Conservation (phyloP, 1,140 invertebrate genomes). For the Papilio machaon region DNA sequence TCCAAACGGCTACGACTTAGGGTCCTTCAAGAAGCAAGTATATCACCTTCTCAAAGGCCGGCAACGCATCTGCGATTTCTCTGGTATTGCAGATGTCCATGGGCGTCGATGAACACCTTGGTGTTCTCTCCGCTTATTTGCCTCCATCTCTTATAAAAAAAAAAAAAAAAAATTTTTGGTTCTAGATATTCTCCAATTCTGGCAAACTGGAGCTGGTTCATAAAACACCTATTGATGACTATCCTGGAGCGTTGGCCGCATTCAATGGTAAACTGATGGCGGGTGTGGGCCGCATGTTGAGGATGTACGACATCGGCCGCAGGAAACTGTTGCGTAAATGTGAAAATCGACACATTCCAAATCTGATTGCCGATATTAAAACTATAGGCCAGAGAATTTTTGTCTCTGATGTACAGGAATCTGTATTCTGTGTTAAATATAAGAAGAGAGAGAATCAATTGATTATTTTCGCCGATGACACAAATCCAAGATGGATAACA, state of each 20-base stretch:
- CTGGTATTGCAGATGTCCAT: too few species aligned
- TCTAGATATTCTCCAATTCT: constrained; percentile 49
- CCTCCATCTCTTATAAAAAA: too few species aligned
- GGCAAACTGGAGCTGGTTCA: constrained; percentile 94
- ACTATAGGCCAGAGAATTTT: constrained; percentile 96
- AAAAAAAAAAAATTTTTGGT: neutral
- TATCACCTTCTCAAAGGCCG: too few species aligned
- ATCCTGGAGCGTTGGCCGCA: constrained; percentile 93
- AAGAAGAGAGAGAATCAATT: constrained; percentile 98
- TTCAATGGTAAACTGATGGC: constrained; percentile 97
- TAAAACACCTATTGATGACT: constrained; percentile 96
- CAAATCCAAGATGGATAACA: constrained; percentile 97
- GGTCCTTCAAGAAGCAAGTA: too few species aligned
- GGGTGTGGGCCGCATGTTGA: constrained; percentile 94
- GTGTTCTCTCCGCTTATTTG: too few species aligned
- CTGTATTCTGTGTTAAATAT: constrained; percentile 97
- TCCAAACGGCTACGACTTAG: too few species aligned
- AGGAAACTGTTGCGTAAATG: constrained; percentile 98
- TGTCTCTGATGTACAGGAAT: constrained; percentile 98
- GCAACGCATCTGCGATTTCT: too few species aligned
- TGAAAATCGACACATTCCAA: constrained; percentile 99
- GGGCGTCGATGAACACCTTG: too few species aligned
- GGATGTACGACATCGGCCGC: constrained; percentile 96
- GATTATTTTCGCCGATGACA: constrained; percentile 99
- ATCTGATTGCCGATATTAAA: constrained; percentile 96